phyloP scores from a whole-genome alignment of 1,140 invertebrate genomes.

The Pachyrhynchus sulphureomaculatus region DNA sequence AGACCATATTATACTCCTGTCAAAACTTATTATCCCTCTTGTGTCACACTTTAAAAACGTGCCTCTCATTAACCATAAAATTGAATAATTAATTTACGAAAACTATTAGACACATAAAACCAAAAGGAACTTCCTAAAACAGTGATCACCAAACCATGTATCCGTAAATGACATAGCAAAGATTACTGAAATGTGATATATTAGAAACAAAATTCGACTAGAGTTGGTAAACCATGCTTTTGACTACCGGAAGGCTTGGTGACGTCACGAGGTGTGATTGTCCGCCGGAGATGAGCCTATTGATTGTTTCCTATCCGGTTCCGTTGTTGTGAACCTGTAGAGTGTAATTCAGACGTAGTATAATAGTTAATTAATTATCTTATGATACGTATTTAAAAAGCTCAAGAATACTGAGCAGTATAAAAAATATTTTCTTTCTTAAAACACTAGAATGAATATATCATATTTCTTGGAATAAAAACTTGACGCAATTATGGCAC shows the following conservation, averaged over 20 bases:
- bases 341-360: too few relatives aligned
- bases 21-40: background rate
- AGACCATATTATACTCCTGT: too few relatives aligned
- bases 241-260: constrained; percentile 33
- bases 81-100: background rate
- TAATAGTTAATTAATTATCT: too few relatives aligned
- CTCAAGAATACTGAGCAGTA: too few relatives aligned
- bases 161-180: background rate
- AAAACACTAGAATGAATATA: too few relatives aligned
- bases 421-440: too few relatives aligned
- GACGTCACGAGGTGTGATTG: constrained; percentile 42
- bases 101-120: background rate
- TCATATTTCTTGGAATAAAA: too few relatives aligned
- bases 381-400: too few relatives aligned
- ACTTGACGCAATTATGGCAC: too few relatives aligned
- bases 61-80: constrained; percentile 8
- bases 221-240: background rate
- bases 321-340: constrained; percentile 20
- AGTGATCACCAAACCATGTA: background rate
- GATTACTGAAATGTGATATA: constrained; percentile 9
- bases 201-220: background rate
- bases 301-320: constrained; percentile 42
- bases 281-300: constrained; percentile 41
- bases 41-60: constrained; percentile 20
- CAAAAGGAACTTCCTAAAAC: too few relatives aligned